Evolutionary conservation across 1,140 invertebrate species (phyloP).

Genomic region (Zaprionus ghesquierei): DNA sequence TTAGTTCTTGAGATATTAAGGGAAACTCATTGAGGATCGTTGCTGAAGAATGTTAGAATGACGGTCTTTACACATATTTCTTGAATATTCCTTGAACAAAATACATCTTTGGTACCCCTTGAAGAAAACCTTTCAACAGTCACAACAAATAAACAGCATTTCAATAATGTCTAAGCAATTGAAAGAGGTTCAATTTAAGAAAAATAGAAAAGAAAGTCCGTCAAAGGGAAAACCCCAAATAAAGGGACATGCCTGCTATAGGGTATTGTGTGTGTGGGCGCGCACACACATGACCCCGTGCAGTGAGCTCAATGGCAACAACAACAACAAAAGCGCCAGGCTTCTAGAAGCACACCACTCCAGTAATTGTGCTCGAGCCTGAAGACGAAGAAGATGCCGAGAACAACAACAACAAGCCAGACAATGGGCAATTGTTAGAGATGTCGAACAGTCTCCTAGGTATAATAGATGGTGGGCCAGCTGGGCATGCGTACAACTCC

Average conservation of each 20-base stretch:
- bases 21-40: no score
- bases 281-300: constrained; percentile 13
- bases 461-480: constrained; percentile 51
- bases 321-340: constrained; percentile 64
- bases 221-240: constrained; percentile 18
- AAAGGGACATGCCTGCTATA: constrained; percentile 13
- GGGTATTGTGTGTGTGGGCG: constrained; percentile 19
- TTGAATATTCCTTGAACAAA: neutral
- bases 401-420: constrained; percentile 30
- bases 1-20: no score
- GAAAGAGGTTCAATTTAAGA: constrained; percentile 8
- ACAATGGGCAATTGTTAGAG: constrained; percentile 74
- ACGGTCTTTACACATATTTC: no score
- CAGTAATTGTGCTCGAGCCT: constrained; percentile 57
- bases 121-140: neutral
- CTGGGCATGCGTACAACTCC: constrained; percentile 49
- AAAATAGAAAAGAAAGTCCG: constrained; percentile 30
- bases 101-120: neutral
- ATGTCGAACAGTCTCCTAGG: constrained; percentile 23
- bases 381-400: constrained; percentile 29
- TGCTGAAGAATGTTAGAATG: no score
- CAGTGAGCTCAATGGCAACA: neutral
- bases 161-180: constrained; percentile 46
- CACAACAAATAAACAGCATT: constrained; percentile 35
- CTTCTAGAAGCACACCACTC: constrained; percentile 16